These are phyloP conservation scores for Cepaea nemoralis DNA, from an alignment of 1,140 invertebrate genomes.

Conservation along the genomic window DNA sequence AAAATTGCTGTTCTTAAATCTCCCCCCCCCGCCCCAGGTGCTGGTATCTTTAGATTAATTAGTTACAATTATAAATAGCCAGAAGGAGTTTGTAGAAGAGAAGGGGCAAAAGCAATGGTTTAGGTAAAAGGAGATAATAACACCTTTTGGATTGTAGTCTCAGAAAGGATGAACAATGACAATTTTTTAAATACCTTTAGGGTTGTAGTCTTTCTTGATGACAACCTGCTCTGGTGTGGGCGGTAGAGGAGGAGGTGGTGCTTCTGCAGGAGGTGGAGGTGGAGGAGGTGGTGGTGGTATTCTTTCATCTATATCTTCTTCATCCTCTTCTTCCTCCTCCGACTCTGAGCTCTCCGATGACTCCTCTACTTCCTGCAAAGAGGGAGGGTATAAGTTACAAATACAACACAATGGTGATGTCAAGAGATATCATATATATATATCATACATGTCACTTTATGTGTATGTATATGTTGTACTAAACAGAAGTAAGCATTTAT, in stretches of 20 bases:
- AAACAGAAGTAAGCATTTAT: too few species aligned
- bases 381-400: too few species aligned
- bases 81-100: not conserved
- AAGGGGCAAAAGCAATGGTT: not conserved
- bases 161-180: too few species aligned
- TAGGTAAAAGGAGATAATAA: too few species aligned
- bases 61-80: not conserved
- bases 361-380: constrained; percentile 75
- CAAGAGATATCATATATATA: too few species aligned
- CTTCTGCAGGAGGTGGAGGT: constrained; percentile 76
- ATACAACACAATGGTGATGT: too few species aligned
- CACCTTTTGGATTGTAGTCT: too few species aligned
- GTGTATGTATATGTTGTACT: too few species aligned
- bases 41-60: too few species aligned
- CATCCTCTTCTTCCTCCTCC: constrained; percentile 60
- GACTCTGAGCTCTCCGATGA: constrained; percentile 50
- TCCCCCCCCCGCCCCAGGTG: too few species aligned
- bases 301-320: constrained; percentile 72
- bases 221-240: constrained; percentile 89
- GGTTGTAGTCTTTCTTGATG: constrained; percentile 96
- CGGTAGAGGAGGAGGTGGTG: constrained; percentile 75
- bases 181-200: constrained; percentile 78
- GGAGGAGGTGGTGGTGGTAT: constrained; percentile 70
- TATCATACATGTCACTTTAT: too few species aligned
- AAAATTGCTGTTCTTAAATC: too few species aligned